phyloP scores from a whole-genome alignment of 2,888 invertebrate genomes.

The Acanthococcus lagerstroemiae region DNA sequence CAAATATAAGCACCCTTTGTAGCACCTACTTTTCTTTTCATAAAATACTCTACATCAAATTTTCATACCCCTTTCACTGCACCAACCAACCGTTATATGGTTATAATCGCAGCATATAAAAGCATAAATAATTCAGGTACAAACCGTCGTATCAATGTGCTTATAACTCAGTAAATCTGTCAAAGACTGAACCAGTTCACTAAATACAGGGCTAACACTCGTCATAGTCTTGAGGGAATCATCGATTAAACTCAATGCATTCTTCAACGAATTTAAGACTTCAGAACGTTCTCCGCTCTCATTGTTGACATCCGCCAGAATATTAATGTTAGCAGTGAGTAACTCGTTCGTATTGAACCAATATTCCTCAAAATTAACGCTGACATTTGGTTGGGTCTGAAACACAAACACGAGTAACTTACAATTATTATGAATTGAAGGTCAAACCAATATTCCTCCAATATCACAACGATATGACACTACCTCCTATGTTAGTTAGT shows the following conservation, averaged over 20 bases:
- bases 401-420: background rate
- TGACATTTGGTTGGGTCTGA: background rate
- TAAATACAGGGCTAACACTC: background rate
- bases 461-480: no score
- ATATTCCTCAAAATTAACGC: background rate
- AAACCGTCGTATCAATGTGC: constrained; percentile 10
- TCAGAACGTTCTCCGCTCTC: background rate
- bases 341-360: constrained; percentile 13
- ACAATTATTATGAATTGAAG: background rate
- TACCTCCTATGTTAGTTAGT: no score
- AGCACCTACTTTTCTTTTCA: no score
- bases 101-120: no score
- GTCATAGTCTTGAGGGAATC: constrained; percentile 4
- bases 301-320: background rate
- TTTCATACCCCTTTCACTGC: no score
- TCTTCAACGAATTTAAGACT: background rate
- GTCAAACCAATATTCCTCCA: background rate
- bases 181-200: background rate
- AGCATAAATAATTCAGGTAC: no score
- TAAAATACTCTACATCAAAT: no score
- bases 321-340: background rate
- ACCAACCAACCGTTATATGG: no score
- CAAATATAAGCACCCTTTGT: no score
- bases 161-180: background rate
- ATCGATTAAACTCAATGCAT: background rate